These are phyloP conservation scores for Adoxophyes honmai DNA, from an alignment of 1,140 invertebrate species.

Conservation along the genomic window DNA sequence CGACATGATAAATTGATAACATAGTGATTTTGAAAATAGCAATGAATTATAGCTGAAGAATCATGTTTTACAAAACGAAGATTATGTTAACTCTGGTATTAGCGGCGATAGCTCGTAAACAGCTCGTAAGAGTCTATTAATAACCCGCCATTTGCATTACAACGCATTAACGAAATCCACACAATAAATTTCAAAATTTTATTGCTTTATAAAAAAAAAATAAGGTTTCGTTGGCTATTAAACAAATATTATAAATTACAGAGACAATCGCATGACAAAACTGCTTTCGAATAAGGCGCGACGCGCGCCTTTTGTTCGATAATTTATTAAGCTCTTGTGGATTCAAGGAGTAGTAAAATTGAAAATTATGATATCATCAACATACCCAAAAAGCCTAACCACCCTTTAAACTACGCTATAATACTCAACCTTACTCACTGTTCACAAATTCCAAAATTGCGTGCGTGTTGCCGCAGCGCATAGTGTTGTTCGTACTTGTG, in stretches of 20 bases:
- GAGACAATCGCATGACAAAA: constrained; percentile 52
- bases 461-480: background rate
- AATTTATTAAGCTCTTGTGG: constrained; percentile 66
- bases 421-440: constrained; percentile 19
- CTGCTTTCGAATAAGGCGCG: constrained; percentile 61
- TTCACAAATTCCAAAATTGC: constrained; percentile 23
- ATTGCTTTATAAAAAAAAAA: constrained; percentile 43
- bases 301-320: constrained; percentile 60
- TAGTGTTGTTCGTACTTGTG: constrained; percentile 34
- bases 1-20: too few species aligned
- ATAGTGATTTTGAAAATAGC: too few species aligned
- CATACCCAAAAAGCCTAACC: constrained; percentile 12
- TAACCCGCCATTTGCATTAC: constrained; percentile 19
- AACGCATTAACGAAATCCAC: constrained; percentile 42
- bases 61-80: too few species aligned
- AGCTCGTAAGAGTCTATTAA: background rate
- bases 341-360: constrained; percentile 63
- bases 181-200: constrained; percentile 41
- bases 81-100: too few species aligned
- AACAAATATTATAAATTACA: constrained; percentile 49
- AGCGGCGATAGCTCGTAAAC: background rate
- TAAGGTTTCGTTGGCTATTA: constrained; percentile 25
- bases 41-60: too few species aligned
- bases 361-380: constrained; percentile 48
- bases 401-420: background rate